Conservation (phyloP, 2,888 invertebrate genomes). For the Augochlorella aurata region DNA sequence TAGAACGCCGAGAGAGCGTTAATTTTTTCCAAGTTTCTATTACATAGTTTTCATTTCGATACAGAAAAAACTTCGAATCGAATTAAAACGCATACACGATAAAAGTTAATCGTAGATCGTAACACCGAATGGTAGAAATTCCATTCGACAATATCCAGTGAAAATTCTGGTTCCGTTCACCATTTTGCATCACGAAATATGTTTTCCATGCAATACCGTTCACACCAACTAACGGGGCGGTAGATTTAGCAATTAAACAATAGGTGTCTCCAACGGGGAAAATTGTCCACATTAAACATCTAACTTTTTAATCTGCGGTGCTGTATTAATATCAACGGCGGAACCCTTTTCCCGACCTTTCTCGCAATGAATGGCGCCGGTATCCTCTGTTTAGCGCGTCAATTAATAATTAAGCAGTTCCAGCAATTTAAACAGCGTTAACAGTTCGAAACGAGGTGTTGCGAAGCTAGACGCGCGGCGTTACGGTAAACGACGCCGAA, state of each 20-base stretch:
- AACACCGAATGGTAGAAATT: no score
- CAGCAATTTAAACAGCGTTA: conserved; percentile 25
- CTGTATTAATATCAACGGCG: neutral
- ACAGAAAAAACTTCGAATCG: no score
- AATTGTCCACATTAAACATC: neutral
- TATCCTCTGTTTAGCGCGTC: neutral
- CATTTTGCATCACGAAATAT: no score
- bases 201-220: no score
- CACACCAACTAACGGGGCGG: neutral
- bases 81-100: no score
- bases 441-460: conserved; percentile 16
- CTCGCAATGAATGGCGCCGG: neutral
- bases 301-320: neutral
- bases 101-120: no score
- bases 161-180: no score
- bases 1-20: no score
- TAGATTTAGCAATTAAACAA: neutral
- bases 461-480: conserved; percentile 5
- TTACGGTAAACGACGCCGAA: conserved; percentile 19
- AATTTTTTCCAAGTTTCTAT: no score
- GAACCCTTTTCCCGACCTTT: neutral
- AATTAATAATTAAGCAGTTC: conserved; percentile 41
- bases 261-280: neutral
- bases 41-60: no score
- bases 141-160: no score